These are phyloP conservation scores for Helogale parvula DNA, from an alignment of 2,113 vertebrate species.

Conservation along the genomic window DNA sequence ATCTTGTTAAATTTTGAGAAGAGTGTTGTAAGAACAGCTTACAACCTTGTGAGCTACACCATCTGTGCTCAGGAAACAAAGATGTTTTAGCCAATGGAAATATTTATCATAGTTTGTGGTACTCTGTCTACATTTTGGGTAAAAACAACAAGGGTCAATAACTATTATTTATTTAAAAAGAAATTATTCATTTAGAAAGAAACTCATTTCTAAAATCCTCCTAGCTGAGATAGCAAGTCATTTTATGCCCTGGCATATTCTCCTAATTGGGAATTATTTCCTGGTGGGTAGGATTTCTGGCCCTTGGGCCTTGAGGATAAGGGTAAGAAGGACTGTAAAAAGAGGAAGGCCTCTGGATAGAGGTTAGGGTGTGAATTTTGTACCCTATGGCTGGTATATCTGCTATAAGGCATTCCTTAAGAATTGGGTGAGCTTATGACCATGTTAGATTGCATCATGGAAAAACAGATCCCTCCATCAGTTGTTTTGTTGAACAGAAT, in stretches of 20 bases:
- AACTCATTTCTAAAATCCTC: conserved; percentile 40
- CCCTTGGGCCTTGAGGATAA: neutral
- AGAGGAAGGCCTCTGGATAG: neutral
- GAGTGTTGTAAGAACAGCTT: conserved; percentile 80
- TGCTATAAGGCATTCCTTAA: neutral
- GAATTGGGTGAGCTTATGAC: neutral
- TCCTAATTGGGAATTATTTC: conserved; percentile 3
- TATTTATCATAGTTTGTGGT: conserved; percentile 63
- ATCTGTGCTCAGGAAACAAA: neutral
- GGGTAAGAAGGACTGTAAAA: neutral
- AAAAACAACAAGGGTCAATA: conserved; percentile 68
- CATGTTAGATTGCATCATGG: neutral
- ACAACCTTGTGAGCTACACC: conserved; percentile 69
- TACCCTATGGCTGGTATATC: rapidly evolving
- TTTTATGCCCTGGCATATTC: neutral
- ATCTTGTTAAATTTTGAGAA: conserved; percentile 83
- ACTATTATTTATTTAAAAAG: conserved; percentile 46
- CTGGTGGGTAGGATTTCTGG: neutral
- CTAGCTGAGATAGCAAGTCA: conserved; percentile 14
- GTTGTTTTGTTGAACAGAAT: neutral
- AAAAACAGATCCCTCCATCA: neutral
- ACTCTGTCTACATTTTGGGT: conserved; percentile 60
- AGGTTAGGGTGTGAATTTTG: neutral
- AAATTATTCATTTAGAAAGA: neutral
- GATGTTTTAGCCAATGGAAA: conserved; percentile 55